Evolutionary conservation across 2,797 vertebrate species (phyloP).

Genomic region (Hephaestus fuliginosus): DNA sequence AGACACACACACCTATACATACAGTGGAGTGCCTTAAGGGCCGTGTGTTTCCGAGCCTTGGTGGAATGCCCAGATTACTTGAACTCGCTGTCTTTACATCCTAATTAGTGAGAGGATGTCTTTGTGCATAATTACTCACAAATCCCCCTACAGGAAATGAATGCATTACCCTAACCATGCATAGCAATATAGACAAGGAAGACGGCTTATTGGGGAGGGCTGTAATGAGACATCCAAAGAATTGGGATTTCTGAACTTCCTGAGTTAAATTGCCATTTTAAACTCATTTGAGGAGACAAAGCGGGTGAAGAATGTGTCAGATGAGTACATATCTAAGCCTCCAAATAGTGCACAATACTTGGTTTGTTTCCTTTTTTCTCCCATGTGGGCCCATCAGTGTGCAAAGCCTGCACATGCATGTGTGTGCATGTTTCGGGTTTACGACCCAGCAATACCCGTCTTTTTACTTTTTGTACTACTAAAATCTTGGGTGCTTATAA

Average conservation of each 20-base stretch:
- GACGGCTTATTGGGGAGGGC: slow-evolving; percentile 69
- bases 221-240: slow-evolving; percentile 74
- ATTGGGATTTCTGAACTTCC: slow-evolving; percentile 72
- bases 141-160: slow-evolving; percentile 83
- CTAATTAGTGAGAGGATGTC: slow-evolving; percentile 79
- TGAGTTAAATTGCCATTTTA: slow-evolving; percentile 71
- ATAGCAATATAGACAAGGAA: slow-evolving; percentile 63
- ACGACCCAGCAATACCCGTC: background rate
- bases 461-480: background rate
- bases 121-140: slow-evolving; percentile 81
- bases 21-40: slow-evolving; percentile 62
- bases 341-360: slow-evolving; percentile 20
- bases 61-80: slow-evolving; percentile 76
- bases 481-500: slow-evolving; percentile 11
- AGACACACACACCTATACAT: slow-evolving; percentile 60
- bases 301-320: slow-evolving; percentile 51
- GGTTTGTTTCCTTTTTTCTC: slow-evolving; percentile 15
- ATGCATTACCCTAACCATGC: slow-evolving; percentile 69
- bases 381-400: background rate
- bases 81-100: slow-evolving; percentile 76
- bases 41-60: slow-evolving; percentile 65
- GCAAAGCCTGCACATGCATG: background rate
- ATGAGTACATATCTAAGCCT: slow-evolving; percentile 28
- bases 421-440: slow-evolving; percentile 15
- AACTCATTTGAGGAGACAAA: slow-evolving; percentile 75